Percentiles rank a stretch among this genome's conserved stretches.
These are phyloP conservation scores for Metalampra italica DNA, from an alignment of 2,888 invertebrate species.

Conservation along the genomic window DNA sequence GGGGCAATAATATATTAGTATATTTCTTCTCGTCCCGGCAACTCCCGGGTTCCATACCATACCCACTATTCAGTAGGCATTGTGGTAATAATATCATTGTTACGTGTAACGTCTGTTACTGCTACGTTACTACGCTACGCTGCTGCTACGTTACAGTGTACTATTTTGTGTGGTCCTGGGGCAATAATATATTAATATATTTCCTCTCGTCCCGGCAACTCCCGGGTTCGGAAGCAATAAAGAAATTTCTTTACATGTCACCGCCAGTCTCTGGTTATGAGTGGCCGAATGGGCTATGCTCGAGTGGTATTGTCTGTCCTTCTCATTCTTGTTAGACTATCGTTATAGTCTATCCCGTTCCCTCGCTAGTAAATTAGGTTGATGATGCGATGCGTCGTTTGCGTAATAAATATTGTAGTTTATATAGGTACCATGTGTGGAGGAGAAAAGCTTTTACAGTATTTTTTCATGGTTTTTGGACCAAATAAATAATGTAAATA, in stretches of 20 bases:
- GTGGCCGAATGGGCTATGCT: conserved; percentile 3
- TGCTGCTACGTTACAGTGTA: too few relatives aligned
- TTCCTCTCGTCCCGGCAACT: neutral
- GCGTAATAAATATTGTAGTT: neutral
- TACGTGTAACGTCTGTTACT: too few relatives aligned
- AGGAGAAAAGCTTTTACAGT: neutral
- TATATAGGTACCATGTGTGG: neutral
- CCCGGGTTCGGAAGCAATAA: conserved; percentile 16
- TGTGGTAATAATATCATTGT: too few relatives aligned
- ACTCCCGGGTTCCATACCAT: neutral
- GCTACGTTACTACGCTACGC: too few relatives aligned
- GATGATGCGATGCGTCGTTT: conserved; percentile 4
- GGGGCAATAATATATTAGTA: neutral
- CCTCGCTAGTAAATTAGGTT: conserved; percentile 3
- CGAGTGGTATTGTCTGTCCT: neutral
- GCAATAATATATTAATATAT: conserved; percentile 1
- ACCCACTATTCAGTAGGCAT: too few relatives aligned
- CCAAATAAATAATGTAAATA: too few relatives aligned
- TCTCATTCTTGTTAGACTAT: neutral
- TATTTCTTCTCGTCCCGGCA: neutral
- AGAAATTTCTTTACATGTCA: conserved; percentile 27
- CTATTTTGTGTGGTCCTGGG: neutral
- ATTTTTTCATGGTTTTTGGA: neutral
- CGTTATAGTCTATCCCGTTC: neutral
- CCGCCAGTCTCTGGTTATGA: conserved; percentile 14